A percentile compares a stretch with the other conserved stretches of the same genome.
These are phyloP conservation scores for Scylla paramamosain DNA, from an alignment of 1,140 invertebrate species.

Conservation along the genomic window DNA sequence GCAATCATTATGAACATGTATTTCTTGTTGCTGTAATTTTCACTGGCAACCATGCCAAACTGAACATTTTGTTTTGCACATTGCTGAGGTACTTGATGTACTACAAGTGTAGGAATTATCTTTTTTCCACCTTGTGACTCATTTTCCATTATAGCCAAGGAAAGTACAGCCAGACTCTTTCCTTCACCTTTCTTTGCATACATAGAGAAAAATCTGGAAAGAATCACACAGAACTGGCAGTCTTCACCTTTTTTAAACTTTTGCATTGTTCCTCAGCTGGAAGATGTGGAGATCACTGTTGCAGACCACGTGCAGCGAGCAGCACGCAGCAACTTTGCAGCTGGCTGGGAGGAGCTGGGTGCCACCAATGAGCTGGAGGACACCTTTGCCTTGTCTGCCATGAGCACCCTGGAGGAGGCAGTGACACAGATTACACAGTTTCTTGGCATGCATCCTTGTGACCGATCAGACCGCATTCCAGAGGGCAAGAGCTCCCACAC, in stretches of 20 bases:
- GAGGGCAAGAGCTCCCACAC: constrained; percentile 92
- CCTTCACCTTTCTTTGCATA: too few species aligned
- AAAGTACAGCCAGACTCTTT: too few species aligned
- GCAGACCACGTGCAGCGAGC: constrained; percentile 95
- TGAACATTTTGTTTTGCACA: too few species aligned
- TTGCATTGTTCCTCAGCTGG: constrained; percentile 83
- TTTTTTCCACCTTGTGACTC: too few species aligned
- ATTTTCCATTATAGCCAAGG: too few species aligned
- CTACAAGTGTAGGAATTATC: too few species aligned
- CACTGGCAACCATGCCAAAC: too few species aligned
- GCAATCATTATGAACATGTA: too few species aligned
- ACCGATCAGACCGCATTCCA: constrained; percentile 91
- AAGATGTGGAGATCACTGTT: constrained; percentile 95
- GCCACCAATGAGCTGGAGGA: constrained; percentile 91
- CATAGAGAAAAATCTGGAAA: too few species aligned
- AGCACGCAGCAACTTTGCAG: constrained; percentile 85
- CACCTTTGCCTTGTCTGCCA: constrained; percentile 91
- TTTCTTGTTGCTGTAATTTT: too few species aligned
- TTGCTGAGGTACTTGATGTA: too few species aligned
- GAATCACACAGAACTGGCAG: too few species aligned
- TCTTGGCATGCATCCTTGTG: constrained; percentile 92
- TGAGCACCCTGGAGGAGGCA: constrained; percentile 91
- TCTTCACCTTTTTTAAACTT: background rate
- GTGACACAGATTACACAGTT: constrained; percentile 93
- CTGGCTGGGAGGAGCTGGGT: constrained; percentile 88